Evolutionary conservation across 64 coral and sea anemone species (phyloP).

Genomic region (Stylophora pistillata): DNA sequence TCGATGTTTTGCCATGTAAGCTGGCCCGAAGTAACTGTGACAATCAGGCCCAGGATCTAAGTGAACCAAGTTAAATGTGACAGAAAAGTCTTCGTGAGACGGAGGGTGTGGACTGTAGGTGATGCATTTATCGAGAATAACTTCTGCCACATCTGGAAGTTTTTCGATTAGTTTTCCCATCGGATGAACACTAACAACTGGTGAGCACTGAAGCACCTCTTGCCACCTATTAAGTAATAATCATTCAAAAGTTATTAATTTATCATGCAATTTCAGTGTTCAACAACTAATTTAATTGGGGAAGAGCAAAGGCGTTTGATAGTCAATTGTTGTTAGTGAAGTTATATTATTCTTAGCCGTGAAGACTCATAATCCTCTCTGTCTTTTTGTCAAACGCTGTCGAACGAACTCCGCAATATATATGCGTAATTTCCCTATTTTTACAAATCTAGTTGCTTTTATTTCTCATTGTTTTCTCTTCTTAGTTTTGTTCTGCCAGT

Average conservation of each 20-base stretch:
- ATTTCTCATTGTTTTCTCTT: too few relatives aligned
- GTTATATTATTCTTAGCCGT: too few relatives aligned
- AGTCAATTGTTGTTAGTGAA: too few relatives aligned
- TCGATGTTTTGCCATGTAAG: slow-evolving; percentile 57
- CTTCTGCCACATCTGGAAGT: slow-evolving; percentile 73
- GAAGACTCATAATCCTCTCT: too few relatives aligned
- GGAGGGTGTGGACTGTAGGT: slow-evolving; percentile 35
- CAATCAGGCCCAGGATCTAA: slow-evolving; percentile 5
- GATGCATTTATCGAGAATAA: slow-evolving; percentile 63
- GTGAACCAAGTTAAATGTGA: slow-evolving; percentile 52
- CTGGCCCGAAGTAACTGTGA: slow-evolving; percentile 8
- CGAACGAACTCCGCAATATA: too few relatives aligned
- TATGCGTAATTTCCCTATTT: too few relatives aligned
- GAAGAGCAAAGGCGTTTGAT: background rate
- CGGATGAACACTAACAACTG: background rate
- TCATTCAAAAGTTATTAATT: too few relatives aligned
- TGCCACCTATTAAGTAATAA: background rate
- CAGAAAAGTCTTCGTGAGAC: slow-evolving; percentile 57
- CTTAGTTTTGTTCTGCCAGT: too few relatives aligned
- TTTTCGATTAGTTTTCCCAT: slow-evolving; percentile 66
- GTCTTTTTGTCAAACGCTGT: too few relatives aligned
- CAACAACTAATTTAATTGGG: background rate
- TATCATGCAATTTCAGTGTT: background rate
- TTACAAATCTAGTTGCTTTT: too few relatives aligned
- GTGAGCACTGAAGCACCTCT: background rate